Conservation (phyloP, 2,888 invertebrate species). For the Acholoe squamosa region DNA sequence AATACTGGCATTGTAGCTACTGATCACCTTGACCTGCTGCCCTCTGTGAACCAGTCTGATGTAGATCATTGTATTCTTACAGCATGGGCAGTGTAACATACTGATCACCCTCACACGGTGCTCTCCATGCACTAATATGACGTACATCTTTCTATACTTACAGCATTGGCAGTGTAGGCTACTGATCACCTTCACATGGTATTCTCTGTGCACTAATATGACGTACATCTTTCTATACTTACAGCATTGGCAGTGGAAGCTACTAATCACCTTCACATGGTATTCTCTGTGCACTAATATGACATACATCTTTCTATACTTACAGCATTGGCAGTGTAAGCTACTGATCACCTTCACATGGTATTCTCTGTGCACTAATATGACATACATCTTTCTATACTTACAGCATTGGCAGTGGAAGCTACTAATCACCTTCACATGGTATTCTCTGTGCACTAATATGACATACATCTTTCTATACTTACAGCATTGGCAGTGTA, state of each 20-base stretch:
- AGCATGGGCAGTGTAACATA: constrained; percentile 88
- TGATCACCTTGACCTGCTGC: constrained; percentile 88
- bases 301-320: constrained; percentile 73
- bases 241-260: constrained; percentile 88
- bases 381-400: no score
- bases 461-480: no score
- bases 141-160: no score
- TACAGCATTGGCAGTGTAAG: constrained; percentile 88
- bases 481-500: no score
- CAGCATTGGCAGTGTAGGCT: constrained; percentile 88
- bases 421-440: constrained; percentile 86
- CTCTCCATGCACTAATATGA: constrained; percentile 87
- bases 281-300: no score
- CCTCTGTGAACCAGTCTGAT: constrained; percentile 88
- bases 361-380: no score
- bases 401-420: constrained; percentile 88
- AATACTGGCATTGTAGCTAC: constrained; percentile 88
- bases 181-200: constrained; percentile 83
- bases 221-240: no score
- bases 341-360: constrained; percentile 84
- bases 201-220: no score
- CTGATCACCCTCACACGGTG: constrained; percentile 88
- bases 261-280: constrained; percentile 86
- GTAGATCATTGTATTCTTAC: constrained; percentile 88
- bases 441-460: no score